Evolutionary conservation across 2,113 vertebrate genomes (phyloP).

Genomic region (Meles meles): DNA sequence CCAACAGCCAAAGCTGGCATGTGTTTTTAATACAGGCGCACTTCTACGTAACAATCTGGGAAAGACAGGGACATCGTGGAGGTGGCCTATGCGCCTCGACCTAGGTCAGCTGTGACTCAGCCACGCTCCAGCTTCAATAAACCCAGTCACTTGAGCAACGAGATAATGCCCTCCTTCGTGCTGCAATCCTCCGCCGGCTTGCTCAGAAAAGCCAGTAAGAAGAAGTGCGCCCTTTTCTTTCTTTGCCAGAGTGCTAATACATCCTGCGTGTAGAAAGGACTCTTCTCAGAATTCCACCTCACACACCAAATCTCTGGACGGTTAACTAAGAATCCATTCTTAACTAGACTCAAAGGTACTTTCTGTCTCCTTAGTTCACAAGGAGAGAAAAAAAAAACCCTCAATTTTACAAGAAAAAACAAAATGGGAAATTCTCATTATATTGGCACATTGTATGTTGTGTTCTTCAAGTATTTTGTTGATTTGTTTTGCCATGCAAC

Average conservation of each 20-base stretch:
- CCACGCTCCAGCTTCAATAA: neutral
- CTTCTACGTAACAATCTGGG: neutral
- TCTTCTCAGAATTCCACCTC: constrained; percentile 10
- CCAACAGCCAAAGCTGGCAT: neutral
- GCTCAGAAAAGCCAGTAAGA: neutral
- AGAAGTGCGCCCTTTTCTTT: neutral
- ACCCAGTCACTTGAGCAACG: neutral
- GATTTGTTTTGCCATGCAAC: constrained; percentile 13
- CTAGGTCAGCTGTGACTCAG: neutral
- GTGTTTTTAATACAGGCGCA: neutral
- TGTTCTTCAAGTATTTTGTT: constrained; percentile 6
- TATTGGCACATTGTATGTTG: neutral
- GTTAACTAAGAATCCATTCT: constrained; percentile 54
- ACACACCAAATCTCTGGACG: constrained; percentile 34
- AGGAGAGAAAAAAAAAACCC: neutral
- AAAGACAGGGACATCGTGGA: neutral
- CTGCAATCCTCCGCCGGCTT: neutral
- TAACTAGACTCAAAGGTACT: constrained; percentile 35
- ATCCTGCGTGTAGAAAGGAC: neutral
- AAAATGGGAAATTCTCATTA: constrained; percentile 41
- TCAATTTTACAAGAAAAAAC: neutral
- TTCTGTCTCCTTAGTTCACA: constrained; percentile 20
- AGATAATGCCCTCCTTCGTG: neutral
- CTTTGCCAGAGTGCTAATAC: neutral
- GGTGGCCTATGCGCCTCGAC: neutral